Base-by-base conservation (phyloP, 2,888 invertebrate species). In the Belgica antarctica region DNA sequence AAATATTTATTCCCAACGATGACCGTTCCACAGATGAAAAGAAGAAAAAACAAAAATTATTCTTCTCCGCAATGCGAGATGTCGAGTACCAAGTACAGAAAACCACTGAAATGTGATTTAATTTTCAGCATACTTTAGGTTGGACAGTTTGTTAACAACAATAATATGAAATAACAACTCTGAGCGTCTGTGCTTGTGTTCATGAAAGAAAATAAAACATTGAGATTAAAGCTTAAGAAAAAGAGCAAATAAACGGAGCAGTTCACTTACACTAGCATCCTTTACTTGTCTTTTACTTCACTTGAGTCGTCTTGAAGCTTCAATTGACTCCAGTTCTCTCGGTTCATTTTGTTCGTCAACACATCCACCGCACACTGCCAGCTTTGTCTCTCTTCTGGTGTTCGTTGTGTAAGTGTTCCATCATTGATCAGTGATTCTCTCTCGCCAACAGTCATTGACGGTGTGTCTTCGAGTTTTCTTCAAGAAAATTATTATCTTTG, bases 81-180 rank as follows among this genome's bases (percentile, higher is more conserved):
- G 70, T 46, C 73, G 73, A 73, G 73, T 73, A 73, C 73, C 72
- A 72, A 72, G 73, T 73, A 73, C 73, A 73, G 72, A 73, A 74
- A 73, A 73, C 72, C 73, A 73, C 74, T 74, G 73, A 74, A 73
- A 73, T 70, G 72, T 74, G 73, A 73, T 73, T 72, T 73, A 73
- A 70, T 72, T 73, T 74, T 73, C 73, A 73, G 72, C 72, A 73
- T 73, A 72, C 72, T 73, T 73, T 73, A 69, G 68, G 57, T 72
- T 72, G 73, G 73, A 72, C 72, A 73, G 73, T 73, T 70, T 62
- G 47, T 62, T 70, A 61, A 68, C 68, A 68, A 70, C 46, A 59
- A 46, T 41, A 52, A 70, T 36, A 31, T 41, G 70, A 70, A 68
- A 57, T 34, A 68, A 68, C 52, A 68, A 57, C 52, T 57, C 57